Evolutionary conservation across 2,113 vertebrate species (phyloP).

Genomic region (Xenotilapia longispinis): DNA sequence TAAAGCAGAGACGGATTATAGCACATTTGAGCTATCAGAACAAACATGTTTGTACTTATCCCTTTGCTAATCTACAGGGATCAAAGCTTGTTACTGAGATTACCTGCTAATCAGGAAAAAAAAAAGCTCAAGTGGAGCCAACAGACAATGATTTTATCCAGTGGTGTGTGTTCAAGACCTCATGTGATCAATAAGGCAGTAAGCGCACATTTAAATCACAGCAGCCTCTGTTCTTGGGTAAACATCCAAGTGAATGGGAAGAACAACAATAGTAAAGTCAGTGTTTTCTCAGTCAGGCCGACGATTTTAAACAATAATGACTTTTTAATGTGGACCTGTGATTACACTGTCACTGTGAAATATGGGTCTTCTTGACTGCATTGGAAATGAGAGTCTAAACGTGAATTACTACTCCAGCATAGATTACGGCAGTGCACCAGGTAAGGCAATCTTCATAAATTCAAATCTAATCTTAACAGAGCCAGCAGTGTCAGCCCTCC

Average conservation of each 20-base stretch:
- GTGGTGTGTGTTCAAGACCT: slow-evolving; percentile 39
- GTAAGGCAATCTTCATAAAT: slow-evolving; percentile 99
- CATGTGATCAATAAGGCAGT: slow-evolving; percentile 81
- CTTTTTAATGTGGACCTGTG: slow-evolving; percentile 99
- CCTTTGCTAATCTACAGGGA: slow-evolving; percentile 59
- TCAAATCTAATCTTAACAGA: slow-evolving; percentile 92
- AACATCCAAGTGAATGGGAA: slow-evolving; percentile 90
- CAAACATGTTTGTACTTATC: slow-evolving; percentile 62
- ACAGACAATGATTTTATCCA: slow-evolving; percentile 29
- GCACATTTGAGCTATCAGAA: slow-evolving; percentile 32
- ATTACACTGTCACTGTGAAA: slow-evolving; percentile 99
- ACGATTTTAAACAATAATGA: slow-evolving; percentile 99
- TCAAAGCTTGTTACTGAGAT: slow-evolving; percentile 74
- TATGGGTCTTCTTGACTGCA: slow-evolving; percentile 84
- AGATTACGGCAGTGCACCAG: slow-evolving; percentile 79
- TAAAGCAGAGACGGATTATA: slow-evolving; percentile 23
- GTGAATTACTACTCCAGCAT: slow-evolving; percentile 83
- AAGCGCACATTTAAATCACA: slow-evolving; percentile 84
- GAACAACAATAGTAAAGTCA: slow-evolving; percentile 87
- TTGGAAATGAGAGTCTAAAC: slow-evolving; percentile 83
- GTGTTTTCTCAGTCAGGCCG: slow-evolving; percentile 94
- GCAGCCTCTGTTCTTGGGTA: slow-evolving; percentile 83
- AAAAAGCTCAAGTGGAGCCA: slow-evolving; percentile 65
- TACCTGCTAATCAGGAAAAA: slow-evolving; percentile 76
- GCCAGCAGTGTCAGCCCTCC: slow-evolving; percentile 75